These are phyloP conservation scores for Micromussa lordhowensis DNA, from an alignment of 92 coral and sea anemone genomes.

Conservation along the genomic window DNA sequence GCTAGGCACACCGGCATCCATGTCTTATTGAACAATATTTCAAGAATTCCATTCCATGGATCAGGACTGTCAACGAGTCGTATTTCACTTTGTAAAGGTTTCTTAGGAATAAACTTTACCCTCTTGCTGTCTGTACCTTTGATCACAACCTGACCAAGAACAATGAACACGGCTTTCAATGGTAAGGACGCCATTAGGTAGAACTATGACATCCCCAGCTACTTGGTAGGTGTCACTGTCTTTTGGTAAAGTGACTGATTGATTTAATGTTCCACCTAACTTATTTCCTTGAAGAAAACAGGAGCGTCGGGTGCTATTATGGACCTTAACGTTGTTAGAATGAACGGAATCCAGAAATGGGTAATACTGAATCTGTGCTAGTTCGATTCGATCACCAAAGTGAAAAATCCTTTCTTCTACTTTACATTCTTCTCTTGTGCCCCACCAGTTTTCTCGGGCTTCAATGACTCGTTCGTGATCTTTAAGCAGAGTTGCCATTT, in stretches of 20 bases:
- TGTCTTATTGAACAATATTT: conserved; percentile 44
- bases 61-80: conserved; percentile 40
- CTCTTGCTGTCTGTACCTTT: conserved; percentile 23
- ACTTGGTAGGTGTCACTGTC: conserved; percentile 43
- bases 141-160: conserved; percentile 26
- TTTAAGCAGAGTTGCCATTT: conserved; percentile 14
- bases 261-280: conserved; percentile 46
- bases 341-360: conserved; percentile 56
- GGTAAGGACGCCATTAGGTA: conserved; percentile 35
- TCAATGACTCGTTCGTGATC: conserved; percentile 7
- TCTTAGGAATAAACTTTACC: conserved; percentile 30
- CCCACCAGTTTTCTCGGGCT: conserved; percentile 75
- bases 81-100: not conserved
- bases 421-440: conserved; percentile 42
- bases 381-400: conserved; percentile 30
- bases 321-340: not conserved
- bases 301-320: not conserved
- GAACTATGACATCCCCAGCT: conserved; percentile 49
- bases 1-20: conserved; percentile 52
- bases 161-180: conserved; percentile 12
- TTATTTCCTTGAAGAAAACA: conserved; percentile 33
- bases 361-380: conserved; percentile 32
- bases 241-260: conserved; percentile 13
- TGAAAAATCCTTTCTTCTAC: conserved; percentile 48
- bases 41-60: conserved; percentile 59